Conservation (phyloP, 2,113 vertebrate genomes). For the Gallinago paraguaiae region DNA sequence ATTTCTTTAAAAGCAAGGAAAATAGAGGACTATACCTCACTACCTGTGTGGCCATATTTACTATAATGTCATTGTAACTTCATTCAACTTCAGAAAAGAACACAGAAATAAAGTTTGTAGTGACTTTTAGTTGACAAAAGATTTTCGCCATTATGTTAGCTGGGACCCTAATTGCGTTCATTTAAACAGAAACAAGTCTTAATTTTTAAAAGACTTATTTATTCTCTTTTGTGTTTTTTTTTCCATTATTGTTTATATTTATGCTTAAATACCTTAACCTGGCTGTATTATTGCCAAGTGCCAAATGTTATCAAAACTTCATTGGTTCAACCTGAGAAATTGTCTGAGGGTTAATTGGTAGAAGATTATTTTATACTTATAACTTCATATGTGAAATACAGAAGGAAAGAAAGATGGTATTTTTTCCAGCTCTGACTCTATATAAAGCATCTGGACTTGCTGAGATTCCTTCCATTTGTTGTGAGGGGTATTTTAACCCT, state of each 20-base stretch:
- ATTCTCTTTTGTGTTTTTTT: slow-evolving; percentile 61
- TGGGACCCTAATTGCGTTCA: slow-evolving; percentile 56
- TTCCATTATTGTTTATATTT: slow-evolving; percentile 74
- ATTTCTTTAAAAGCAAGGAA: slow-evolving; percentile 76
- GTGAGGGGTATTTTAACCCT: not conserved
- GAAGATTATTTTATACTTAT: not conserved
- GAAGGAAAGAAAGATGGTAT: not conserved
- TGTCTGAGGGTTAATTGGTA: slow-evolving; percentile 21
- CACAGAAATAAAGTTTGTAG: slow-evolving; percentile 64
- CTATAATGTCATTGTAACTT: slow-evolving; percentile 68
- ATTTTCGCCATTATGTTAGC: slow-evolving; percentile 58
- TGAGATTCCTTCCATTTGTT: slow-evolving; percentile 20
- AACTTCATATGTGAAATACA: not conserved
- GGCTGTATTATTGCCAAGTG: slow-evolving; percentile 74
- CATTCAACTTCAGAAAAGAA: slow-evolving; percentile 61
- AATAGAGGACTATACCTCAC: slow-evolving; percentile 78
- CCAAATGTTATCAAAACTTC: slow-evolving; percentile 67
- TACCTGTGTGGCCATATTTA: slow-evolving; percentile 75
- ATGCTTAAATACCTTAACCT: slow-evolving; percentile 72
- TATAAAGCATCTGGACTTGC: not conserved
- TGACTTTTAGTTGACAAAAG: slow-evolving; percentile 64
- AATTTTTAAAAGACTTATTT: slow-evolving; percentile 75
- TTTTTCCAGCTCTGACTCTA: not conserved
- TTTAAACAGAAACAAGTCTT: slow-evolving; percentile 70
- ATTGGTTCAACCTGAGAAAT: slow-evolving; percentile 28